Percentiles rank a stretch among this genome's conserved stretches.
phyloP scores from a whole-genome alignment of 2,113 vertebrate genomes.

The Entomyzon cyanotis region DNA sequence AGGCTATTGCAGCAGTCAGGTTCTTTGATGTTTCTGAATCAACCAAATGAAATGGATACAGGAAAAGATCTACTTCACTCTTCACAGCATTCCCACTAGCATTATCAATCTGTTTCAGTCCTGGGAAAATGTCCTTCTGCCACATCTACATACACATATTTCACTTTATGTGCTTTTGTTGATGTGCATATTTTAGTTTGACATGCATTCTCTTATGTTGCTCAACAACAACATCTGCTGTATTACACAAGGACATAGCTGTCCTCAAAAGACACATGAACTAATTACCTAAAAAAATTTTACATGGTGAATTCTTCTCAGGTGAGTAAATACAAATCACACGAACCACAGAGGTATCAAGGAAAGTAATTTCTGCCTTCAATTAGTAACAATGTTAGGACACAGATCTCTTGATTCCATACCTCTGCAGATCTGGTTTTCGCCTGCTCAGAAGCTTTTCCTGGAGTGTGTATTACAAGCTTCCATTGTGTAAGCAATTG shows the following conservation, averaged over 20 bases:
- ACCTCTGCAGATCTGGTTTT: constrained; percentile 87
- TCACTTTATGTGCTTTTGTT: constrained; percentile 11
- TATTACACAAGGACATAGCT: constrained; percentile 35
- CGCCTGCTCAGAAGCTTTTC: constrained; percentile 80
- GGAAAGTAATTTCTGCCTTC: not conserved
- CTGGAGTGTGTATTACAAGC: constrained; percentile 88
- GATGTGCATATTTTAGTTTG: not conserved
- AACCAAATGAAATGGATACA: not conserved
- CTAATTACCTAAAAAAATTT: constrained; percentile 12
- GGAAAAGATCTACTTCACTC: not conserved
- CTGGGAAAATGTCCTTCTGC: constrained; percentile 37
- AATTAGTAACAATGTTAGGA: not conserved
- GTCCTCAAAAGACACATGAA: constrained; percentile 28
- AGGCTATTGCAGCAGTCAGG: not conserved
- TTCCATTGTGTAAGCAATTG: constrained; percentile 98
- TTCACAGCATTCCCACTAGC: not conserved
- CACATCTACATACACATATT: not conserved
- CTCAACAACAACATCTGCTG: constrained; percentile 58
- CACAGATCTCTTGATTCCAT: constrained; percentile 1
- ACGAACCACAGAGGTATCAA: not conserved
- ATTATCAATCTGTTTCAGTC: constrained; percentile 10
- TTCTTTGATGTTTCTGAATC: not conserved
- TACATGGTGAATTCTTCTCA: constrained; percentile 11
- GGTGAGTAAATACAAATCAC: constrained; percentile 23
- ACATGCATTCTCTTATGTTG: constrained; percentile 39